These are phyloP conservation scores for Hipparchia semele DNA, from an alignment of 2,888 invertebrate genomes.

Conservation along the genomic window DNA sequence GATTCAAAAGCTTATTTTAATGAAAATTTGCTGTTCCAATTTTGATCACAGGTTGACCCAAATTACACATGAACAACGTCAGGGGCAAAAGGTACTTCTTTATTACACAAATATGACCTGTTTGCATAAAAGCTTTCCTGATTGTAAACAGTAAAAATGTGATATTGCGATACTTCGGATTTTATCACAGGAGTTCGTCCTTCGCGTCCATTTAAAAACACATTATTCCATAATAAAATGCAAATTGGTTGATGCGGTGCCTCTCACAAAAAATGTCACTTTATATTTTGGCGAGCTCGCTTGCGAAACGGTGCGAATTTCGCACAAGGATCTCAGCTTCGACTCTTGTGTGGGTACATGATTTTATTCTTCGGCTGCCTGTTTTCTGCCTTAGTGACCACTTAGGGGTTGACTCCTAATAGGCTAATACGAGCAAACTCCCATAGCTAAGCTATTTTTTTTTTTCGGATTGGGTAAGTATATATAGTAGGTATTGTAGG, in stretches of 20 bases:
- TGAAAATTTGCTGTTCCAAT: neutral
- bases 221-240: constrained; percentile 24
- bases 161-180: neutral
- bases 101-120: neutral
- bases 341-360: too few relatives aligned
- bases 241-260: constrained; percentile 24
- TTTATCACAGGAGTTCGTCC: neutral
- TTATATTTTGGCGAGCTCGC: constrained; percentile 10
- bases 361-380: too few relatives aligned
- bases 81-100: neutral
- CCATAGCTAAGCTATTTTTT: too few relatives aligned
- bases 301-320: neutral
- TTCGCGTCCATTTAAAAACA: constrained; percentile 17
- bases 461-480: too few relatives aligned
- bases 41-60: neutral
- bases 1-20: neutral
- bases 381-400: too few relatives aligned
- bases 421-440: too few relatives aligned
- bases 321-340: neutral
- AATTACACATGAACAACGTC: neutral
- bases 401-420: too few relatives aligned
- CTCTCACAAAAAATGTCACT: constrained; percentile 15
- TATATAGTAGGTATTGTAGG: too few relatives aligned
- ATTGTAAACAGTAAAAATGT: constrained; percentile 1
- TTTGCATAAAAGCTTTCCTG: neutral